Percentiles rank a stretch among this genome's conserved stretches.
Conservation (phyloP, 2,113 vertebrate genomes). For the Gopherus evgoodei region DNA sequence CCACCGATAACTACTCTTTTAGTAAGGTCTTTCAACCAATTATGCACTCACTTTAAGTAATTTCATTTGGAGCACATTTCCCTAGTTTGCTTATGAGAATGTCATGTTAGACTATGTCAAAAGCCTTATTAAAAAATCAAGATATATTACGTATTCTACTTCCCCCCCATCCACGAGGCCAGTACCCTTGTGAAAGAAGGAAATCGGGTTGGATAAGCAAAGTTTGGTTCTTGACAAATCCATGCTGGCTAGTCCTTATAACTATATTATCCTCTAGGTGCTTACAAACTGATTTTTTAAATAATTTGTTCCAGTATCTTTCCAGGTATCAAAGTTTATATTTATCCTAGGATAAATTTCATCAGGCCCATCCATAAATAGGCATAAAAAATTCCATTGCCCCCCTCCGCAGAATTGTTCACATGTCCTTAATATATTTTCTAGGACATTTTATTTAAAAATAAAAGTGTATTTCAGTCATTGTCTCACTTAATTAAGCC, state of each 20-base stretch:
- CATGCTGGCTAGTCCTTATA: too few relatives aligned
- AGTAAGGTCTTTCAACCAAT: neutral
- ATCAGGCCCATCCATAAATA: neutral
- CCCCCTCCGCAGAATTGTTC: conserved; percentile 6
- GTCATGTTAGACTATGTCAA: too few relatives aligned
- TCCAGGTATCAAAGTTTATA: too few relatives aligned
- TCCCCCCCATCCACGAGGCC: too few relatives aligned
- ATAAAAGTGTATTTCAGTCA: conserved; percentile 43
- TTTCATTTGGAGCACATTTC: neutral
- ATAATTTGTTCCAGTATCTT: too few relatives aligned
- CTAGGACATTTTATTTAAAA: conserved; percentile 59
- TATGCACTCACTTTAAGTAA: neutral
- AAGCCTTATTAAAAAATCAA: too few relatives aligned
- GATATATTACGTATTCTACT: too few relatives aligned
- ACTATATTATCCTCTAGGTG: too few relatives aligned
- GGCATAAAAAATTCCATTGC: neutral
- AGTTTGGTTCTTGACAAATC: too few relatives aligned
- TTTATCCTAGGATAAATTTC: neutral
- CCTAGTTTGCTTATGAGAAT: neutral
- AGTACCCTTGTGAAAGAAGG: too few relatives aligned
- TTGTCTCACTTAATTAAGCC: conserved; percentile 48
- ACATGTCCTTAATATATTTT: conserved; percentile 28
- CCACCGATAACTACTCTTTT: neutral
- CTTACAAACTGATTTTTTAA: too few relatives aligned
- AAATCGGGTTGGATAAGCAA: too few relatives aligned